Base-by-base conservation (phyloP, 2,888 invertebrate genomes). In the Xanthorhoe spadicearia region DNA sequence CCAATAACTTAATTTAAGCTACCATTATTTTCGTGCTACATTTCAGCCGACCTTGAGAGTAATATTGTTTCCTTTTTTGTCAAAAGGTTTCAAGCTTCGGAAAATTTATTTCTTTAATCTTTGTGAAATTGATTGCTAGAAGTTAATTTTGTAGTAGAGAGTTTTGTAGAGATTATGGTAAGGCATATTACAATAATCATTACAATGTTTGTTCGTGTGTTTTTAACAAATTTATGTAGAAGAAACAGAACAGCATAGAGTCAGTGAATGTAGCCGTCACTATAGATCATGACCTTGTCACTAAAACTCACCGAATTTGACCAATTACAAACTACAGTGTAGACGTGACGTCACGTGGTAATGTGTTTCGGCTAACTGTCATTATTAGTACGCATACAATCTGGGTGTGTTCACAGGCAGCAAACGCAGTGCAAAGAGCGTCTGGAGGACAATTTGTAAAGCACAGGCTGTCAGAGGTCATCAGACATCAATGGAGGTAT, bases 1-100 rank as follows among this genome's bases (percentile, higher is more conserved):
- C 38, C 23, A 58, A 48, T 54, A 59, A 54, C 58, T 52, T n/a
- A 56, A 68, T 65, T 43, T 43, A 13, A 43, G 38, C 38, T 10
- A 4, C 38, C 38, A 43, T 43, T 43, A 43, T 43, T 43, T 43
- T 43, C 13, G 38, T 13, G 13, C 13, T 43, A 43, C 38, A 43
- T 43, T 43, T 13, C 4, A 3, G 38, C 38, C 38, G 38, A 43
- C 38, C 38, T 43, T 43, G 38, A 43, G 13, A 13, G 13, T 43
- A 43, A 13, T 10, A 43, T 43, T 43, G 38, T 43, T 43, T 43
- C 38, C 38, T 43, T 13, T 38, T n/a, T 38, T 38, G 2, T 43
- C 38, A 43, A 4, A 32, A 43, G 13, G 38, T 38, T 13, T 43
- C 13, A 13, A 3, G 13, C 13, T 43, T 43, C 2, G 5, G 10